Evolutionary conservation across 1,140 invertebrate genomes (phyloP).

Genomic region (Drosophila nannoptera): DNA sequence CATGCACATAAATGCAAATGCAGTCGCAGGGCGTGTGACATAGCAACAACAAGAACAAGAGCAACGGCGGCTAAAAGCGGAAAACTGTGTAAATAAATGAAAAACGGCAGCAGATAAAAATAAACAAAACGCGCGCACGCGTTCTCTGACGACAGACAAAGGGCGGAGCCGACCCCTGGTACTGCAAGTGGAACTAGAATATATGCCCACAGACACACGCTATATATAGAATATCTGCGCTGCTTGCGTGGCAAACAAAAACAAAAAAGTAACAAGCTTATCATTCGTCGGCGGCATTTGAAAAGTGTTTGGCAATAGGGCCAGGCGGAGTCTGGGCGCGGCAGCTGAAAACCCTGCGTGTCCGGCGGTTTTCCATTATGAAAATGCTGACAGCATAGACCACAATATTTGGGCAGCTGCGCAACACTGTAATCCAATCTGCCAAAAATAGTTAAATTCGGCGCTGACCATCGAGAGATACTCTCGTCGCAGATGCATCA

Average conservation of each 20-base stretch:
- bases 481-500: constrained; percentile 58
- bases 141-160: constrained; percentile 53
- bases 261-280: constrained; percentile 6
- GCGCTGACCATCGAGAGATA: constrained; percentile 50
- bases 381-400: constrained; percentile 40
- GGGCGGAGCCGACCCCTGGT: constrained; percentile 27
- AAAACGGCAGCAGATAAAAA: constrained; percentile 67
- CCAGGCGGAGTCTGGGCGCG: neutral
- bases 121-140: constrained; percentile 56
- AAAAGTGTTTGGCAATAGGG: neutral
- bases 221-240: constrained; percentile 1
- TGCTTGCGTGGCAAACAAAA: constrained; percentile 3
- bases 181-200: constrained; percentile 2
- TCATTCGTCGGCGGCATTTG: neutral
- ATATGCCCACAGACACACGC: neutral
- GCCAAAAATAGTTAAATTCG: constrained; percentile 56
- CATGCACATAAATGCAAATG: constrained; percentile 45
- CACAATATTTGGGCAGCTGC: constrained; percentile 71
- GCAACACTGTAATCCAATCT: constrained; percentile 54
- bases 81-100: constrained; percentile 26
- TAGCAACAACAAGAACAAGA: constrained; percentile 48
- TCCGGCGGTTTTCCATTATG: constrained; percentile 14
- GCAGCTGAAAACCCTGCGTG: constrained; percentile 31
- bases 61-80: constrained; percentile 23
- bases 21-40: constrained; percentile 43